Evolutionary conservation across 2,113 vertebrate species (phyloP), one percentile per base, ranked within the genome.

Genomic region (Rallus limicola): DNA sequence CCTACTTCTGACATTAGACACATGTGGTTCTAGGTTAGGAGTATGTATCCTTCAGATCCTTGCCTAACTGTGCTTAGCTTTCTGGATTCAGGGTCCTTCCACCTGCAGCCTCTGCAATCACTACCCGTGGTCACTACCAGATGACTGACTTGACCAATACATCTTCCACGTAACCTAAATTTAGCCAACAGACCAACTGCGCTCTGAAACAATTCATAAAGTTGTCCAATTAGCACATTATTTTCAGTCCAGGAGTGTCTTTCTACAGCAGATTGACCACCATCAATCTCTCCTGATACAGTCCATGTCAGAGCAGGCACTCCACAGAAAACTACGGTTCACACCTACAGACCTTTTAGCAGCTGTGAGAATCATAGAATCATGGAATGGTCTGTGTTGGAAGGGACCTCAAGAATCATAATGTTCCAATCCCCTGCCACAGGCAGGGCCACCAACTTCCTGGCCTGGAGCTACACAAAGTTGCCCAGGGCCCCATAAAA

Each of bases 261-360:
- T 23, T 23, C 10, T 31, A 62, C 0, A 0, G 29, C 5, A 44
- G 34, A 64, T 9, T 9, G 33, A 76, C 16, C 0, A 0, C 25
- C 33, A 26, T 33, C 42, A 33, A 11, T n/a, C 53, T 76, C 28
- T 75, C 28, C 12, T 56, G 40, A 62, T 12, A 5, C 11, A 19
- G 15, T 74, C 40, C 40, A 46, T 29, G 33, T 76, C 69, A 84
- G 76, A 71, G n/a, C 50, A 80, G 67, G 44, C 13, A 16, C 23
- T 71, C 46, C 42, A 11, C 31, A 68, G 38, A 71, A 87, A 90
- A 31, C 6, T 4, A 2, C 5, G 9, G 28, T 34, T 83, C n/a
- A n/a, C 21, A 52, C 0, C 0, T 13, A 21, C 1, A 10, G 58
- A 3, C 56, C 36, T 50, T 88, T 94, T 36, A 92, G 62, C 10